A percentile compares a stretch with the other conserved stretches of the same genome.
Conservation (phyloP, 2,888 invertebrate genomes). For the Hermaeophaga mercurialis region DNA sequence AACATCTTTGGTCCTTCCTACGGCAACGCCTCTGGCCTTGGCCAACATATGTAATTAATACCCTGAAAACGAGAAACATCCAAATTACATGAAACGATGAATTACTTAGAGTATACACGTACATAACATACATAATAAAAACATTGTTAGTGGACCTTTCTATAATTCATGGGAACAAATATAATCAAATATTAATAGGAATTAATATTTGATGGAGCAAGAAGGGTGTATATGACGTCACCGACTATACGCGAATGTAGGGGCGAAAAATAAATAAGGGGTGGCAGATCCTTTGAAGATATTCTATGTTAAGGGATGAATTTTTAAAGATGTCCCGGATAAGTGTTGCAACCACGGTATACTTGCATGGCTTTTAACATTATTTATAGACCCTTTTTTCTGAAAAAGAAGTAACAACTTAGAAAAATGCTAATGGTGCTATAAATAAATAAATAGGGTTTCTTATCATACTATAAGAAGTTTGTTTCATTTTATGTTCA, state of each 20-base stretch:
- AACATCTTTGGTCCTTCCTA: no score
- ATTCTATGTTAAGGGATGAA: constrained; percentile 41
- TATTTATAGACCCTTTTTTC: constrained; percentile 13
- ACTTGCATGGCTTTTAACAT: constrained; percentile 14
- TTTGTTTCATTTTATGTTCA: no score
- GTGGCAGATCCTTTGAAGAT: constrained; percentile 48
- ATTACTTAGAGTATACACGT: constrained; percentile 46
- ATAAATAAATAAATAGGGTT: constrained; percentile 1
- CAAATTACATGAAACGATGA: constrained; percentile 45
- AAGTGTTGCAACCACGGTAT: constrained; percentile 28
- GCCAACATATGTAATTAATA: constrained; percentile 40
- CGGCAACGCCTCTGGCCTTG: no score
- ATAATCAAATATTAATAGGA: constrained; percentile 51
- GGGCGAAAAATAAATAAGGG: constrained; percentile 44
- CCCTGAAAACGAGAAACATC: constrained; percentile 43
- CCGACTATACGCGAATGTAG: constrained; percentile 40
- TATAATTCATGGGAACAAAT: constrained; percentile 52
- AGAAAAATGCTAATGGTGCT: constrained; percentile 1
- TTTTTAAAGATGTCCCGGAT: constrained; percentile 41
- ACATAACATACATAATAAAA: constrained; percentile 50
- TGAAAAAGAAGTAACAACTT: not conserved
- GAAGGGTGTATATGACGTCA: constrained; percentile 50
- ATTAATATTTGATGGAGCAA: constrained; percentile 48
- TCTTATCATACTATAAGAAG: no score
- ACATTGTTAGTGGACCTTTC: constrained; percentile 52